A percentile compares a stretch with the other conserved stretches of the same genome.
These are phyloP conservation scores for Reinhardtius hippoglossoides DNA, from an alignment of 2,113 vertebrate species.

Conservation along the genomic window DNA sequence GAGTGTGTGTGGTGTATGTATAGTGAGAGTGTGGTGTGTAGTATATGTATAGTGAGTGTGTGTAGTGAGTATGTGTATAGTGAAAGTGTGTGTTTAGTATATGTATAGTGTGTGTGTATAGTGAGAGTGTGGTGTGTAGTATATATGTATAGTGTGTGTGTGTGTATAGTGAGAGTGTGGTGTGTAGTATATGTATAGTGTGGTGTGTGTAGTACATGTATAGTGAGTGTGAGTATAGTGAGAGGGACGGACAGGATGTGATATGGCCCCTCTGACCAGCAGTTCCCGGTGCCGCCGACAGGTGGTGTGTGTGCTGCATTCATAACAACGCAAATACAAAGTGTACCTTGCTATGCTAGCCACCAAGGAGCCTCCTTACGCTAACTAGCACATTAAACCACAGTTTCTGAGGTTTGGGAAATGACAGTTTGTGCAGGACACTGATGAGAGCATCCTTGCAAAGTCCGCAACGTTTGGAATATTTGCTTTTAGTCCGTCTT, in stretches of 20 bases:
- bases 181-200: too few species aligned
- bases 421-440: slow-evolving; percentile 38
- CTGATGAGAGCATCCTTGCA: slow-evolving; percentile 28
- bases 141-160: too few species aligned
- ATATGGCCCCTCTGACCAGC: background rate
- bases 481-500: slow-evolving; percentile 40
- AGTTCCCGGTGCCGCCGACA: slow-evolving; percentile 54
- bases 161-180: too few species aligned
- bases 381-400: slow-evolving; percentile 45
- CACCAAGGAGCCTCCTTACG: slow-evolving; percentile 52
- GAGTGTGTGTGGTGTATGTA: too few species aligned
- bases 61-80: too few species aligned
- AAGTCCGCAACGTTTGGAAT: slow-evolving; percentile 50
- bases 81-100: too few species aligned
- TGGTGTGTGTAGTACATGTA: too few species aligned
- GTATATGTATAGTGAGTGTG: too few species aligned
- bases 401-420: slow-evolving; percentile 23
- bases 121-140: too few species aligned
- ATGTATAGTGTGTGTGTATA: too few species aligned
- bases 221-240: background rate
- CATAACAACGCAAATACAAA: slow-evolving; percentile 61
- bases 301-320: slow-evolving; percentile 66
- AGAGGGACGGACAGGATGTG: background rate
- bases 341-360: slow-evolving; percentile 73
- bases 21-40: too few species aligned